phyloP scores from a whole-genome alignment of 2,113 vertebrate species.

The Aptenodytes forsteri region DNA sequence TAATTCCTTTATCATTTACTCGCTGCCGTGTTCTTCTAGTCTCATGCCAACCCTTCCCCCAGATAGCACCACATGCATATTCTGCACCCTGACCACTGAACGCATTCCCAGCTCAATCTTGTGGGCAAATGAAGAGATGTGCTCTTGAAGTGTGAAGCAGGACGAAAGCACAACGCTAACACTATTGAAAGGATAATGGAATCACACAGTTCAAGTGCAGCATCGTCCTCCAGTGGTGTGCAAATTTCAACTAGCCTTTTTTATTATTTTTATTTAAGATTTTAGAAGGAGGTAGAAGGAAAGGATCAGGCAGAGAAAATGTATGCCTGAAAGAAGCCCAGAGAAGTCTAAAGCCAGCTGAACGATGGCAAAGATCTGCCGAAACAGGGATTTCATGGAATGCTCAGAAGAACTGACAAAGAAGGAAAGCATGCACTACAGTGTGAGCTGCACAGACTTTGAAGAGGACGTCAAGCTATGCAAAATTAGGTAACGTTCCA shows the following conservation, averaged over 20 bases:
- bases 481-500: not conserved
- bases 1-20: conserved; percentile 14
- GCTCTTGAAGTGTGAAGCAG: not conserved
- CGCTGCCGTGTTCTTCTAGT: not conserved
- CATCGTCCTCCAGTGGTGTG: not conserved
- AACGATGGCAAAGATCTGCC: not conserved
- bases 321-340: not conserved
- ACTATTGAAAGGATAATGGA: not conserved
- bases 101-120: not conserved
- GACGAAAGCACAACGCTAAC: not conserved
- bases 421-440: not conserved
- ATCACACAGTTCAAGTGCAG: not conserved
- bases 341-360: not conserved
- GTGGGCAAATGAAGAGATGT: not conserved
- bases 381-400: not conserved
- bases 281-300: not conserved
- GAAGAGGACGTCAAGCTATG: accelerated
- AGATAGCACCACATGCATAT: not conserved
- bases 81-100: not conserved
- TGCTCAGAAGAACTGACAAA: not conserved
- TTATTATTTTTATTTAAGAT: not conserved
- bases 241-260: not conserved
- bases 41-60: not conserved
- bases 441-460: not conserved
- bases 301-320: not conserved